Evolutionary conservation across 2,797 vertebrate genomes (phyloP).

Genomic region (Glossophaga mutica): DNA sequence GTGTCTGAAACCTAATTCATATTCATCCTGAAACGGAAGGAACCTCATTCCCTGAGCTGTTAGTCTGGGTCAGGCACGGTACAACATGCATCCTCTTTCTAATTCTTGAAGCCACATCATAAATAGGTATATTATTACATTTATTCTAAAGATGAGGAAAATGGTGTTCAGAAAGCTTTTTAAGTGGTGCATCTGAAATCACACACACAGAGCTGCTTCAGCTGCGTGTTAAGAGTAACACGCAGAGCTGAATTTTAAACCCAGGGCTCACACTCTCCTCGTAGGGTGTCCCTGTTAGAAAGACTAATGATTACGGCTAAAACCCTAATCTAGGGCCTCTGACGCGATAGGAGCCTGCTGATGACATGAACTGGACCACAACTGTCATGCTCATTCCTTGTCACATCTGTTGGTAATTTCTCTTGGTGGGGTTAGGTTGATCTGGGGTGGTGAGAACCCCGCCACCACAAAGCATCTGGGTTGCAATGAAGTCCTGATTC

Average conservation of each 20-base stretch:
- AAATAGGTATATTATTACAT: not conserved
- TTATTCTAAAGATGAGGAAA: not conserved
- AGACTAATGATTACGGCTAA: not conserved
- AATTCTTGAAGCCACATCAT: not conserved
- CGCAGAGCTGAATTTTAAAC: not conserved
- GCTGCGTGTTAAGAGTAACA: not conserved
- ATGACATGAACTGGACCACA: not conserved
- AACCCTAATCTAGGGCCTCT: not conserved
- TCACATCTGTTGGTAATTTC: conserved; percentile 23
- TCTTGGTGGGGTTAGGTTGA: not conserved
- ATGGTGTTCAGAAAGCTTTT: not conserved
- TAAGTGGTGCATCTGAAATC: not conserved
- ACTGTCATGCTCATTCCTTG: not conserved
- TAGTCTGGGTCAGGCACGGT: not conserved
- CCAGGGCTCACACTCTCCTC: not conserved
- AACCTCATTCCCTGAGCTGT: not conserved
- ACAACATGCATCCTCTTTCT: not conserved
- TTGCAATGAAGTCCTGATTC: conserved; percentile 60
- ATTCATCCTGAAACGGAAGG: conserved; percentile 6
- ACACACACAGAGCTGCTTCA: not conserved
- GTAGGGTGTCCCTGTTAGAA: not conserved
- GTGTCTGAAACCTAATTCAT: not conserved
- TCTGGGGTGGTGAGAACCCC: not conserved
- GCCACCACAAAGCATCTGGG: conserved; percentile 37
- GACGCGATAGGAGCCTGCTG: not conserved